Conservation (phyloP, 2,888 invertebrate species). For the Pecten maximus region DNA sequence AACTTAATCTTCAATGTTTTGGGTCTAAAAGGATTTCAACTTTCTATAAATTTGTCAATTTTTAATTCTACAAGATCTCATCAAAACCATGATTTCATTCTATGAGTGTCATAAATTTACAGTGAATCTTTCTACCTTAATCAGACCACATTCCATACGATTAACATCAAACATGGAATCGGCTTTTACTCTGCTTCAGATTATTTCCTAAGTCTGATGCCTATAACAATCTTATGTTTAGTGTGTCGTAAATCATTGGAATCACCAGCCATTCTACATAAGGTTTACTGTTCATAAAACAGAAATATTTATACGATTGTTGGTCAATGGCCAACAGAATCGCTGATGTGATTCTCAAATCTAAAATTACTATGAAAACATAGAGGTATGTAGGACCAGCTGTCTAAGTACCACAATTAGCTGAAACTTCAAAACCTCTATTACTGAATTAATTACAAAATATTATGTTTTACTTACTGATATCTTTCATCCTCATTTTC, state of each 20-base stretch:
- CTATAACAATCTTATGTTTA: background rate
- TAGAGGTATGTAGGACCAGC: background rate
- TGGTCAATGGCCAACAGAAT: constrained; percentile 3
- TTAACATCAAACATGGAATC: background rate
- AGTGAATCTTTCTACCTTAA: background rate
- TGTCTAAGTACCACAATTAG: background rate
- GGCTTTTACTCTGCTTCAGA: background rate
- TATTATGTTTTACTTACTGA: too few relatives aligned
- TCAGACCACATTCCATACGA: background rate
- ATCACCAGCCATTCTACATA: background rate
- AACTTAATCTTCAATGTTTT: background rate
- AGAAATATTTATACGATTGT: constrained; percentile 14
- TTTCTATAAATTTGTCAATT: background rate
- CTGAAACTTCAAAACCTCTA: background rate
- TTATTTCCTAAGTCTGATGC: background rate
- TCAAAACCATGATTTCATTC: background rate
- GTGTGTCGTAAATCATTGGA: background rate
- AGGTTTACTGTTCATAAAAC: background rate
- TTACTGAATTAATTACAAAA: background rate
- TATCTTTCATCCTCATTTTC: too few relatives aligned
- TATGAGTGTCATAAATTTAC: background rate
- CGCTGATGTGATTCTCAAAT: background rate
- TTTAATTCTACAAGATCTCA: background rate
- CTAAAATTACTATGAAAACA: background rate
- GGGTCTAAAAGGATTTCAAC: background rate